phyloP scores from a whole-genome alignment of 2,113 vertebrate species.

The Eptesicus fuscus region DNA sequence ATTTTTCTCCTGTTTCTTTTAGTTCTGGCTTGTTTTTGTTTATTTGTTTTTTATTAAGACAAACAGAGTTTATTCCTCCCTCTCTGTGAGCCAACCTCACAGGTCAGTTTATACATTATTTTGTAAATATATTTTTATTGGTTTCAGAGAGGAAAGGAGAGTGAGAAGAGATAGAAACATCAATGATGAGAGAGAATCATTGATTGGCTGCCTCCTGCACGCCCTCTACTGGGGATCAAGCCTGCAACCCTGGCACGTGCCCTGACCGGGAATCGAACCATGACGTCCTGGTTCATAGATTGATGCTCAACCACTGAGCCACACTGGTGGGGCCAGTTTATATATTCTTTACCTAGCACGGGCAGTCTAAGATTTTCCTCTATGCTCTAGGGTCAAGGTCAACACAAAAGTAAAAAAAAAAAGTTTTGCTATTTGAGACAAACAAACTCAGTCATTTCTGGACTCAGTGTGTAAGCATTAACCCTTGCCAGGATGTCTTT shows the following conservation, averaged over 20 bases:
- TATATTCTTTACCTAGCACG: background rate
- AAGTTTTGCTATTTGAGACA: background rate
- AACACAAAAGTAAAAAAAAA: background rate
- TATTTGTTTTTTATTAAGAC: background rate
- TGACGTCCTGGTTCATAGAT: no score
- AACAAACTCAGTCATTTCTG: background rate
- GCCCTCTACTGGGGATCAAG: no score
- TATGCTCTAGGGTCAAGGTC: background rate
- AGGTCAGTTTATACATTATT: background rate
- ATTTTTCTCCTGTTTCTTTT: conserved; percentile 46
- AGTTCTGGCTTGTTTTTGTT: background rate
- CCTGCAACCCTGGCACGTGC: no score
- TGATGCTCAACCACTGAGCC: no score
- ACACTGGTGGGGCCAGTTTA: no score
- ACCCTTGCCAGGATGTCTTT: background rate
- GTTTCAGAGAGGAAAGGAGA: no score
- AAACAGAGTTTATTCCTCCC: conserved; percentile 27
- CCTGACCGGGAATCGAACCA: no score
- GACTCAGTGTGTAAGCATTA: background rate
- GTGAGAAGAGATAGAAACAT: no score
- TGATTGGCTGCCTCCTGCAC: no score
- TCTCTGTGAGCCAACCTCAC: background rate
- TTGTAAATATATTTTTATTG: no score
- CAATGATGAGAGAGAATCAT: no score
- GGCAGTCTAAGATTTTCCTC: background rate